Evolutionary conservation across 2,888 invertebrate species (phyloP).

Genomic region (Chironomus tentans): DNA sequence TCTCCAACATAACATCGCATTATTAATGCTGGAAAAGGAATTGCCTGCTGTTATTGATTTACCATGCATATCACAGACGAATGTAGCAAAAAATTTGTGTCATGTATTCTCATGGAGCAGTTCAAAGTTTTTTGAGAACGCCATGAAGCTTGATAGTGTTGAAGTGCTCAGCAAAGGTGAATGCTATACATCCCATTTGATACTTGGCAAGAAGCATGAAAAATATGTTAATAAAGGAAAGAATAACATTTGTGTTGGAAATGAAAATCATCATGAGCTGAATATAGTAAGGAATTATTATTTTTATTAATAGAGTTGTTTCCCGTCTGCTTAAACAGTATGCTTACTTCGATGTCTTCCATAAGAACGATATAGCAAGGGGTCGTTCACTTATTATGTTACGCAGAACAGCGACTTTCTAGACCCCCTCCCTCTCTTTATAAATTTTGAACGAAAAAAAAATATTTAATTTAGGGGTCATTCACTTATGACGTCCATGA

Average conservation of each 20-base stretch:
- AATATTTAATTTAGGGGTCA: too few relatives aligned
- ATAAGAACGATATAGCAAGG: too few relatives aligned
- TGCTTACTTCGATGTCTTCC: too few relatives aligned
- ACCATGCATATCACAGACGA: slow-evolving; percentile 1
- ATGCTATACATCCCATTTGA: slow-evolving; percentile 17
- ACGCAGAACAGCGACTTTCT: too few relatives aligned
- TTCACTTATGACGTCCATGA: too few relatives aligned
- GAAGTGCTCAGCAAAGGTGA: slow-evolving; percentile 13
- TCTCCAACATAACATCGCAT: slow-evolving; percentile 24
- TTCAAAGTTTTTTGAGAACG: slow-evolving; percentile 6
- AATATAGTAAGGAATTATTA: slow-evolving; percentile 11
- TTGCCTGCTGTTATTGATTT: not conserved
- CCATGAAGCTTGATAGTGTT: slow-evolving; percentile 20
- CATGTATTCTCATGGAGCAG: slow-evolving; percentile 18
- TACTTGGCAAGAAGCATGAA: slow-evolving; percentile 10
- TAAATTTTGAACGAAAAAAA: too few relatives aligned
- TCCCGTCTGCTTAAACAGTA: too few relatives aligned
- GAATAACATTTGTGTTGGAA: slow-evolving; percentile 20
- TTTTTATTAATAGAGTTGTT: not conserved
- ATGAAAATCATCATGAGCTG: not conserved
- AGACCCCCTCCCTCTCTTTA: too few relatives aligned
- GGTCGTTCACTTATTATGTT: too few relatives aligned
- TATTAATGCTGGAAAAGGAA: slow-evolving; percentile 12
- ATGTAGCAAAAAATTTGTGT: not conserved
- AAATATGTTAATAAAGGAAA: slow-evolving; percentile 24